Evolutionary conservation across 2,797 vertebrate species (phyloP), one percentile per base, ranked within the genome.

Genomic region (Macropus fuliginosus): DNA sequence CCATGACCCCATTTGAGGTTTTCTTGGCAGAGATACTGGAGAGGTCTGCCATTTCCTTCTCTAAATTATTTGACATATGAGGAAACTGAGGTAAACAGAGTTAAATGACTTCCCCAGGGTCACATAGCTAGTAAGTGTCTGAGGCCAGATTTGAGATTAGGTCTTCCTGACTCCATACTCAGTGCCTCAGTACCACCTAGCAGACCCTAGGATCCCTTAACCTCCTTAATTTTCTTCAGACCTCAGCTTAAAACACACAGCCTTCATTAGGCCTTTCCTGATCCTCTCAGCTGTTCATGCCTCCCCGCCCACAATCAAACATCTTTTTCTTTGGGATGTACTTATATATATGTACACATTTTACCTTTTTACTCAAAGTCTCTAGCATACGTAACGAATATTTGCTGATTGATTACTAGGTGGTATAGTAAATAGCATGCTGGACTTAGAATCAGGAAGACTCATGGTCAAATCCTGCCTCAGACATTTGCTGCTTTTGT

Each of bases 311-410:
- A 31, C 57, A 31, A 59, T 59, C 31, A n/a, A 18, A 66, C n/a
- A n/a, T 66, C 34, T 21, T 66, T 5, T n/a, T 31, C n/a, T 66
- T 34, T n/a, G 12, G 12, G 5, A 34, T 62, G 13, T 14, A 34
- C 29, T 4, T n/a, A 34, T n/a, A 16, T 52, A 52, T n/a, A 66
- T n/a, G 62, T 66, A n/a, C 9, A 66, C 59, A 34, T 62, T 62
- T 34, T 66, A 13, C 34, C 34, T 66, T 66, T 66, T 66, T n/a
- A 34, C 31, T 14, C 14, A 14, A n/a, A 66, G 13, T 66, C 31
- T n/a, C 62, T 66, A n/a, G 62, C 4, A n/a, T 18, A 66, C 1
- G 1, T 0, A 34, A n/a, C 13, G 4, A 16, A 34, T 1, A 1
- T 66, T n/a, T 34, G 14, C 34, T 66, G 34, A 66, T n/a, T 59